Base-by-base conservation (phyloP, 2,113 vertebrate species). In the Gymnobelideus leadbeateri region DNA sequence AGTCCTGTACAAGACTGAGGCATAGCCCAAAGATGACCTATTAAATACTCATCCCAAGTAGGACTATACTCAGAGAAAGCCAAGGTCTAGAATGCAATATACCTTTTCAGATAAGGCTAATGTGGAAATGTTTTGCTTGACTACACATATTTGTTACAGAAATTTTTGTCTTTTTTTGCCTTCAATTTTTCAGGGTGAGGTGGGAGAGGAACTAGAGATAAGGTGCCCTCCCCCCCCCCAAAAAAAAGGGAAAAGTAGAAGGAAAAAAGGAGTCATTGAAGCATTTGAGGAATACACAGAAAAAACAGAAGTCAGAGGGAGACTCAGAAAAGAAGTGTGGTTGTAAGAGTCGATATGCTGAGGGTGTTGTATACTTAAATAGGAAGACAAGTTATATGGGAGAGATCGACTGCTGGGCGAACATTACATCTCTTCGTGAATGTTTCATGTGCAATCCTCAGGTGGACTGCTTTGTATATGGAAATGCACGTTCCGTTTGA, bases 161-260 rank as follows among this genome's bases (percentile, higher is more conserved):
- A 3, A 14, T n/a, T 77, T 77, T 77, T 77, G 14, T 68, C 31
- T 77, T n/a, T 77, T n/a, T n/a, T n/a, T 16, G 0, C 14, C 37
- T 77, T 77, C 61, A 77, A 77, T n/a, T 7, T 77, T 77, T 14
- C 61, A n/a, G 37, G 31, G 61, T 77, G 61, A 77, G 37, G 37
- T 77, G 37, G 61, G 14, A 77, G 14, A 96, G 43, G 24, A 91
- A 95, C 77, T 55, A 96, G 68, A 46, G 37, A n/a, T 19, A 77
- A 77, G 37, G 61, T n/a, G 5, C 14, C 14, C 37, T 37, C 37
- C 4, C 14, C 37, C 61, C 37, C 4, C 14, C 37, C 47, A 49
- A 49, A 49, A 14, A 12, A 68, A 77, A 77, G 61, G 61, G 37
- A 77, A 77, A 77, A 77, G n/a, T n/a, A n/a, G 12, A 37, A n/a